These are phyloP conservation scores for Pentamera pediparva DNA, from an alignment of 53 echinoderm and acorn worm species.

Conservation along the genomic window DNA sequence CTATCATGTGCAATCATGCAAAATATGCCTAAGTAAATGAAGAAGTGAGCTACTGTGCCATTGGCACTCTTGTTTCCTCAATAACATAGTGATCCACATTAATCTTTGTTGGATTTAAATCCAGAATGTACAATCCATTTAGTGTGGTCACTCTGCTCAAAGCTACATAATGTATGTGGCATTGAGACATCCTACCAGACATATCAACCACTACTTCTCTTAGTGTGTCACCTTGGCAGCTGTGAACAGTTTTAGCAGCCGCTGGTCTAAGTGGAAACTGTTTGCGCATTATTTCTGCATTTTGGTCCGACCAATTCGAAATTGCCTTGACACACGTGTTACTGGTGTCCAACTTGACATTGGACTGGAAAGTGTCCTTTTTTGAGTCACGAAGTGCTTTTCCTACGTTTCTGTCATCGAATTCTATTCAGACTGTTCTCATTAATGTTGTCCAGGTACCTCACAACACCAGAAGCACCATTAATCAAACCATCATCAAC, in stretches of 20 bases:
- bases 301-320: slow-evolving; percentile 8
- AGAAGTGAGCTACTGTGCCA: no score
- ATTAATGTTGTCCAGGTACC: background rate
- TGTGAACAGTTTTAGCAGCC: slow-evolving; percentile 24
- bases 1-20: no score
- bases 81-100: no score
- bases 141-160: no score
- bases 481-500: slow-evolving; percentile 27
- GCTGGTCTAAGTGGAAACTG: slow-evolving; percentile 4
- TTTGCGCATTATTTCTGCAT: slow-evolving; percentile 11
- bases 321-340: background rate
- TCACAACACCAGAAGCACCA: slow-evolving; percentile 13
- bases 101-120: no score
- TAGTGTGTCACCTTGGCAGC: slow-evolving; percentile 25
- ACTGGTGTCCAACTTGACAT: slow-evolving; percentile 25
- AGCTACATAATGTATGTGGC: no score
- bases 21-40: no score
- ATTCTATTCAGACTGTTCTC: background rate
- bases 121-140: slow-evolving; percentile 4
- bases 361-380: no score
- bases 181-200: no score
- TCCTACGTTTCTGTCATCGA: slow-evolving; percentile 1
- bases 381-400: background rate
- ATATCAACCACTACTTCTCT: slow-evolving; percentile 7
- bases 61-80: no score